Conservation (phyloP, 2,888 invertebrate species). For the Hyposoter didymator region DNA sequence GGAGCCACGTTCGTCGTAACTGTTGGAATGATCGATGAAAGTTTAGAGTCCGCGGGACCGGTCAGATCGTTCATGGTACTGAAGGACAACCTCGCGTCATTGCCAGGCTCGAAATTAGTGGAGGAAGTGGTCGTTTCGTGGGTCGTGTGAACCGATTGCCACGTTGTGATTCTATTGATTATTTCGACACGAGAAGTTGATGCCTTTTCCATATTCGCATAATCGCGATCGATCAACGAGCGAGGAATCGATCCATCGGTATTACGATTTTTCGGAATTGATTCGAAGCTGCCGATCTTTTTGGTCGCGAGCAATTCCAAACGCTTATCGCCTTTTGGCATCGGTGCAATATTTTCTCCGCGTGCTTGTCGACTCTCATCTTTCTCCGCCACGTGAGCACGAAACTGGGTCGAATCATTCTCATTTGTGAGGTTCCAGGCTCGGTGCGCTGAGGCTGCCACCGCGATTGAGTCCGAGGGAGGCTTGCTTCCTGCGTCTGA, state of each 20-base stretch:
- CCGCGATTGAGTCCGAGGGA: conserved; percentile 30
- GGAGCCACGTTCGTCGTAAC: conserved; percentile 41
- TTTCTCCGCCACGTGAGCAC: conserved; percentile 37
- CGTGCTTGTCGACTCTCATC: conserved; percentile 34
- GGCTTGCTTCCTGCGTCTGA: conserved; percentile 69
- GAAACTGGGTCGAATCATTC: conserved; percentile 76
- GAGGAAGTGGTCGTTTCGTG: conserved; percentile 51
- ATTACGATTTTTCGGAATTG: neutral
- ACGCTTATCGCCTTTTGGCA: conserved; percentile 28
- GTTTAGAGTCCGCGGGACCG: conserved; percentile 3
- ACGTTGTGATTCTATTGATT: conserved; percentile 48
- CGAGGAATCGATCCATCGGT: conserved; percentile 18
- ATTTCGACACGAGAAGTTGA: conserved; percentile 63
- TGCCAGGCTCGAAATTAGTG: conserved; percentile 19
- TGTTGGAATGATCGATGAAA: conserved; percentile 43
- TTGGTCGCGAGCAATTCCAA: neutral
- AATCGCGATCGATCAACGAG: conserved; percentile 24
- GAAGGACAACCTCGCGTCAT: conserved; percentile 28
- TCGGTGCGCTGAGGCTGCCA: conserved; percentile 70
- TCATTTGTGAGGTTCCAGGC: conserved; percentile 67
- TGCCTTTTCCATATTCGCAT: conserved; percentile 13
- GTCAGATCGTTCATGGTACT: conserved; percentile 55
- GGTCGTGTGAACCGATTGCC: conserved; percentile 57
- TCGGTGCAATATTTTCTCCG: conserved; percentile 5
- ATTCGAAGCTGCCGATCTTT: neutral